A percentile compares a stretch with the other conserved stretches of the same genome.
Evolutionary conservation across 2,113 vertebrate genomes (phyloP).

Genomic region (Saccopteryx leptura): DNA sequence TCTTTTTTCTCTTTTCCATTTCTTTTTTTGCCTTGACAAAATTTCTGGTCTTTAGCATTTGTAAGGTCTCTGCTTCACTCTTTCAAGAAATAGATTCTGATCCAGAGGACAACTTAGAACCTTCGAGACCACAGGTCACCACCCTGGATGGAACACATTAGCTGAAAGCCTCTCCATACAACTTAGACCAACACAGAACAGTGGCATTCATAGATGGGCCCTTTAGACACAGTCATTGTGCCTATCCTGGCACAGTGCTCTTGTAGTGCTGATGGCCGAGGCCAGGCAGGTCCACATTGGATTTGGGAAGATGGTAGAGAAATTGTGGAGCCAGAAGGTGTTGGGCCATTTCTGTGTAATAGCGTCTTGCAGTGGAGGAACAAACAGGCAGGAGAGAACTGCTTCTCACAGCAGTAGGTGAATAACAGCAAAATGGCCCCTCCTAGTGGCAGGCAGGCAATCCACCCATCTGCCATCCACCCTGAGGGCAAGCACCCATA

Average conservation of each 20-base stretch:
- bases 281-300: too few relatives aligned
- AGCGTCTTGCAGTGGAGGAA: too few relatives aligned
- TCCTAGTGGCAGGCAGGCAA: too few relatives aligned
- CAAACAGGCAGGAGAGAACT: too few relatives aligned
- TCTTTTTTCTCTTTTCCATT: conserved; percentile 71
- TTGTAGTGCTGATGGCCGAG: not conserved
- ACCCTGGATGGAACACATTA: not conserved
- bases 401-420: too few relatives aligned
- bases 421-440: too few relatives aligned
- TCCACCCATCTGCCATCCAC: too few relatives aligned
- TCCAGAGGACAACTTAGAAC: not conserved
- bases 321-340: too few relatives aligned
- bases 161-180: not conserved
- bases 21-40: conserved; percentile 72
- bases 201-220: not conserved
- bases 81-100: conserved; percentile 62
- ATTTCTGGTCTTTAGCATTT: conserved; percentile 71
- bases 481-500: too few relatives aligned
- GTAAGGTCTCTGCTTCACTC: conserved; percentile 73
- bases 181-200: not conserved
- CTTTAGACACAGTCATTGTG: not conserved
- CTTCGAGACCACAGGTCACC: conserved; percentile 4
- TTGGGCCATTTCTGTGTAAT: too few relatives aligned
- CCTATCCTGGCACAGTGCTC: not conserved
- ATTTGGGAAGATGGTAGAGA: too few relatives aligned